These are phyloP conservation scores for Carassius gibelio DNA, from an alignment of 2,113 vertebrate species.

Conservation along the genomic window DNA sequence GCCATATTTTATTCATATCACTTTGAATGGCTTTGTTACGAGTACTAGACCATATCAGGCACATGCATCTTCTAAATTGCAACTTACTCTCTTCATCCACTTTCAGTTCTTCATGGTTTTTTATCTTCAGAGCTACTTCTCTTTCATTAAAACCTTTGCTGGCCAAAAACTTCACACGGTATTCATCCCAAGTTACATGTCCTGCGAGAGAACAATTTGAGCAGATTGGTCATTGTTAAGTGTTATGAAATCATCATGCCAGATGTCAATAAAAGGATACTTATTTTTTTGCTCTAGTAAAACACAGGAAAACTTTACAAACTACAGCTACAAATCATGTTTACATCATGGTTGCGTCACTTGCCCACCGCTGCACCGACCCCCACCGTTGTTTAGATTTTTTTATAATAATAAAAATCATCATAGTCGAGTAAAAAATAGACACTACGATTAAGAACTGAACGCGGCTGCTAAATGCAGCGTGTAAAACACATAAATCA, in stretches of 20 bases:
- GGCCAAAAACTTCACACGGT: conserved; percentile 88
- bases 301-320: too few relatives aligned
- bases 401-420: too few relatives aligned
- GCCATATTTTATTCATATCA: not conserved
- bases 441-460: too few relatives aligned
- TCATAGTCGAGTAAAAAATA: too few relatives aligned
- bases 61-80: not conserved
- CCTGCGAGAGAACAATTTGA: conserved; percentile 68
- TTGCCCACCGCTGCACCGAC: too few relatives aligned
- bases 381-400: too few relatives aligned
- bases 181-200: conserved; percentile 92
- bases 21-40: not conserved
- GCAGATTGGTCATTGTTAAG: not conserved
- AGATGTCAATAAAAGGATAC: not conserved
- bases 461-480: too few relatives aligned
- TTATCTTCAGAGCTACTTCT: conserved; percentile 87
- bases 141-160: conserved; percentile 93
- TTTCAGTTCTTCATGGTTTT: conserved; percentile 88
- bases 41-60: not conserved
- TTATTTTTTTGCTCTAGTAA: not conserved
- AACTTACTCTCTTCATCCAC: conserved; percentile 96
- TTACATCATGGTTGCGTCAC: too few relatives aligned
- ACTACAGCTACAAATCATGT: too few relatives aligned
- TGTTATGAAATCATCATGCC: not conserved
- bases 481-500: too few relatives aligned